Base-by-base conservation (phyloP, 2,113 vertebrate genomes). In the Rhinoderma darwinii region DNA sequence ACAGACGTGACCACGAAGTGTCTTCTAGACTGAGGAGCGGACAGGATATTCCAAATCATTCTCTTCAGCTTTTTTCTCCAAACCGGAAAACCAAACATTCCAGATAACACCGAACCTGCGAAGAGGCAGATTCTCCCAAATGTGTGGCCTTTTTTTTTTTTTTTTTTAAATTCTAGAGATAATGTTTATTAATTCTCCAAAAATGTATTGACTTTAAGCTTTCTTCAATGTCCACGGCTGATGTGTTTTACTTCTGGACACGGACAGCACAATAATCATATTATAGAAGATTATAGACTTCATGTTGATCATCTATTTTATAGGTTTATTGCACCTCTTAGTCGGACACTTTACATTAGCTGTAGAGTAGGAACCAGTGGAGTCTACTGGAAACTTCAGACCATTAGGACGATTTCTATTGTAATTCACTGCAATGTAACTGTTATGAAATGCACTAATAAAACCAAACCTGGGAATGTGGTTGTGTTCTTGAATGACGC, bases 381-480 rank as follows among this genome's bases (percentile, higher is more conserved):
- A 12, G 41, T n/a, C 37, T 12, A 43, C 1, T 17, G 1, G 43
- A 25, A 44, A 12, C 9, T 12, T 43, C 68, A 72, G 30, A 68
- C 3, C 20, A 41, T 43, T 74, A 22, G 27, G 30, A 43, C 30
- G 7, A 8, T 50, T 77, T 77, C 44, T 77, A 20, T 50, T 50
- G 74, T 44, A 47, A 50, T 43, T 63, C n/a, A 39, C 25, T 41
- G 54, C n/a, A 43, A 56, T 82, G 79, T 63, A 44, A 30, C 63
- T 61, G 22, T 12, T 39, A 59, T 35, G 39, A n/a, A n/a, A 41
- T 66, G 68, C 56, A 66, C 56, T 82, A 82, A 82, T 82, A 81
- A 81, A 81, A 63, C 39, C 79, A 82, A 66, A 66, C 78, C n/a
- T 59, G 56, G 56, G 15, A 2, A 17, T 59, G 5, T 59, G 10